Conservation (phyloP, 2,888 invertebrate genomes). For the Psylliodes chrysocephalus region DNA sequence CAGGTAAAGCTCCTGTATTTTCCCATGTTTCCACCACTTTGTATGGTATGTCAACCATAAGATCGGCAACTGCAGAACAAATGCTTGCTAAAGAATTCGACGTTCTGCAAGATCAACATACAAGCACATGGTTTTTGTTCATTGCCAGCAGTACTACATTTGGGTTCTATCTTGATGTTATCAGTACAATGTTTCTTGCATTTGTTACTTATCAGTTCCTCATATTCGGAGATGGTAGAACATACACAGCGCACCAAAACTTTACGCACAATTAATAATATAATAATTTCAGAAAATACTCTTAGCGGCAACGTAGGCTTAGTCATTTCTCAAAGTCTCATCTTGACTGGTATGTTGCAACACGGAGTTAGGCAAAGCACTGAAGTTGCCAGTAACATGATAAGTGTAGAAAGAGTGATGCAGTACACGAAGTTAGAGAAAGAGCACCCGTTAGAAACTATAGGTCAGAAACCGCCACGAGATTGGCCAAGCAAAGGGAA, state of each 20-base stretch:
- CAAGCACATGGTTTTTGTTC: constrained; percentile 74
- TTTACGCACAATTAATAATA: too few relatives aligned
- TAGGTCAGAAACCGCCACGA: constrained; percentile 66
- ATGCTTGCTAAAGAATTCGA: constrained; percentile 82
- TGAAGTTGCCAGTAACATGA: constrained; percentile 84
- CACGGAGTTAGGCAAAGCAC: constrained; percentile 82
- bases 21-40: constrained; percentile 88
- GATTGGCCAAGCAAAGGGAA: constrained; percentile 73
- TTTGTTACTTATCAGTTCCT: constrained; percentile 74
- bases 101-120: constrained; percentile 75
- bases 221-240: constrained; percentile 69
- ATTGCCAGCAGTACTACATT: constrained; percentile 73
- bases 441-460: constrained; percentile 72
- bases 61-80: constrained; percentile 79
- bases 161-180: constrained; percentile 73
- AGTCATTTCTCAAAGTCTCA: constrained; percentile 77
- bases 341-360: constrained; percentile 83
- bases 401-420: constrained; percentile 82
- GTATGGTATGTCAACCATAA: constrained; percentile 86
- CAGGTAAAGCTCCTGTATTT: constrained; percentile 81
- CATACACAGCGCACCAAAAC: too few relatives aligned
- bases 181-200: constrained; percentile 71
- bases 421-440: constrained; percentile 82
- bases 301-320: constrained; percentile 77
- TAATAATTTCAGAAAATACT: constrained; percentile 48